These are phyloP conservation scores for Neogale vison DNA, from an alignment of 2,113 vertebrate genomes.

Conservation along the genomic window DNA sequence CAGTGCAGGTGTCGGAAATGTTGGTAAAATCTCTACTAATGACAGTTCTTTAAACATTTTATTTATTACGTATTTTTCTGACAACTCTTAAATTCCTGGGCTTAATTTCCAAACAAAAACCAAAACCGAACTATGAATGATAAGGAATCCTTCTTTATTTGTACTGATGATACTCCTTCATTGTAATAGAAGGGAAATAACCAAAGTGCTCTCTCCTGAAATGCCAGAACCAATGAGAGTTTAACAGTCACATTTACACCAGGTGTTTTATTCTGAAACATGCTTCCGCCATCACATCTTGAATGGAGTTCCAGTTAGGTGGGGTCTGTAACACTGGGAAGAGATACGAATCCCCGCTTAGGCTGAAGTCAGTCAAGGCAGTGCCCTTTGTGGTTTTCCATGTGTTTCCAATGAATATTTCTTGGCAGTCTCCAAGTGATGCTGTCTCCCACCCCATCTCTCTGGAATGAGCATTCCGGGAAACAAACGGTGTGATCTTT, in stretches of 20 bases:
- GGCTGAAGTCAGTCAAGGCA: neutral
- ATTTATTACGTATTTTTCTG: neutral
- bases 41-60: neutral
- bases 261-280: neutral
- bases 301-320: neutral
- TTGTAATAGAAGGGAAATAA: neutral
- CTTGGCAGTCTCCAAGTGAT: conserved; percentile 34
- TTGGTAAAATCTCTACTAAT: neutral
- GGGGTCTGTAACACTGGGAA: neutral
- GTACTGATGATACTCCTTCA: neutral
- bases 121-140: neutral
- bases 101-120: neutral
- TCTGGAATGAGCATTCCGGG: neutral
- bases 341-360: neutral
- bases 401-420: conserved; percentile 73
- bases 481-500: conserved; percentile 30
- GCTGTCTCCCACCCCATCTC: neutral
- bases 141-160: conserved; percentile 3
- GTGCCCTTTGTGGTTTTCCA: neutral
- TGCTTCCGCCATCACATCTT: accelerated
- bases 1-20: neutral
- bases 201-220: neutral
- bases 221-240: neutral
- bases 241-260: neutral
- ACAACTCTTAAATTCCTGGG: neutral